phyloP scores from a whole-genome alignment of 2,797 vertebrate species.

The Geotrypetes seraphini region DNA sequence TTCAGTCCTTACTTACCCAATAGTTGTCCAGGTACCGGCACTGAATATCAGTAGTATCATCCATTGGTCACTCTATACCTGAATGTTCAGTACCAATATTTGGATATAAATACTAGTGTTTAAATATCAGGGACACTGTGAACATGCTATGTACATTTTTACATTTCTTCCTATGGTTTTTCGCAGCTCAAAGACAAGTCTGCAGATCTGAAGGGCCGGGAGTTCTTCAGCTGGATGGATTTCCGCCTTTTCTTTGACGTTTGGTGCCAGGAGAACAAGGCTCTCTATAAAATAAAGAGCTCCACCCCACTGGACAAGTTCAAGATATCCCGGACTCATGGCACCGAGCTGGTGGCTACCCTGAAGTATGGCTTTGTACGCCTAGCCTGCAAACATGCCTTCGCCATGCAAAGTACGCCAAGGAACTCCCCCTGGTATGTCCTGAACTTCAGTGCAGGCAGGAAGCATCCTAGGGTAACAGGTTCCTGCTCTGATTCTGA shows the following conservation, averaged over 20 bases:
- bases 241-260: not conserved
- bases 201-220: not conserved
- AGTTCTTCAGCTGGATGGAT: not conserved
- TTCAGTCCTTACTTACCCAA: no score
- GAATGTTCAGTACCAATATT: no score
- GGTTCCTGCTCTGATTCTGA: no score
- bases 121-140: no score
- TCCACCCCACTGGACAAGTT: not conserved
- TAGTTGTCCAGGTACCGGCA: no score
- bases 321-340: not conserved
- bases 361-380: not conserved
- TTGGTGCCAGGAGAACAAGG: not conserved
- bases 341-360: not conserved
- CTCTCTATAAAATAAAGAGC: not conserved
- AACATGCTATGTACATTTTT: no score
- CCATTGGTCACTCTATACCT: no score
- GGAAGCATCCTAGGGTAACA: no score
- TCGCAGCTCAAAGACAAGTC: not conserved
- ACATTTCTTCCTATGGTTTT: not conserved
- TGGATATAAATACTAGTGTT: no score
- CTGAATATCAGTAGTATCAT: no score
- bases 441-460: no score
- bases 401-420: not conserved
- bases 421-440: not conserved
- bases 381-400: not conserved